Base-by-base conservation (phyloP, 1,140 invertebrate genomes). In the Drosophila malerkotliana region DNA sequence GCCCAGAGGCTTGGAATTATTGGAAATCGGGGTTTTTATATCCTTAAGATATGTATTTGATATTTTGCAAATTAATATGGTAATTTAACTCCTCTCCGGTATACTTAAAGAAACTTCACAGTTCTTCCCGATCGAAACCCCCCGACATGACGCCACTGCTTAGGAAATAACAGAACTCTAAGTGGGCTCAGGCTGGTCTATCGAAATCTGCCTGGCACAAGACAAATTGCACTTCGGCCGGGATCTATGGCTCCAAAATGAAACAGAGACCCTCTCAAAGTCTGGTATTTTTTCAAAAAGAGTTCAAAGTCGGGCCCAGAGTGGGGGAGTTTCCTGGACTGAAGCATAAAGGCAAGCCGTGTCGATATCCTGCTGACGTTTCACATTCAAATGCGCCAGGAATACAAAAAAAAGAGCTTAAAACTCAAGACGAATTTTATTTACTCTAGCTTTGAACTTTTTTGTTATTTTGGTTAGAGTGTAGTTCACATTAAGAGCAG, bases 171-270 rank as follows among this genome's bases (percentile, higher is more conserved):
- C 77, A 80, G 45, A 81, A 88, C 52, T 82, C 83, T 87, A 85
- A 85, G 83, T 75, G 79, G 78, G 78, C 82, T 87, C 63, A 76
- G 66, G 79, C 76, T 76, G 83, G 78, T 66, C 60, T 76, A 82
- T 87, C 75, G 83, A 30, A 72, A 66, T 67, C 83, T 69, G 73
- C 59, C 67, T 87, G 74, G 62, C 66, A 85, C 60, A 90, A 91
- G 90, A 91, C 82, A 91, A 91, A 91, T 91, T 91, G 89, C 84
- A 74, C 79, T 91, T 79, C 74, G 79, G 76, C 69, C 74, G 62
- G 72, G 73, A 85, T 80, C 72, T 67, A 82, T 83, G 82, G 69
- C 63, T 88, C 69, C 63, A 78, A 79, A 87, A 79, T 88, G 83
- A 88, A 87, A 87, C 78, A 81, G 73, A 78, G 69, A 56, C 61